Evolutionary conservation across 1,140 invertebrate genomes (phyloP).

Genomic region (Diachasma alloeum): DNA sequence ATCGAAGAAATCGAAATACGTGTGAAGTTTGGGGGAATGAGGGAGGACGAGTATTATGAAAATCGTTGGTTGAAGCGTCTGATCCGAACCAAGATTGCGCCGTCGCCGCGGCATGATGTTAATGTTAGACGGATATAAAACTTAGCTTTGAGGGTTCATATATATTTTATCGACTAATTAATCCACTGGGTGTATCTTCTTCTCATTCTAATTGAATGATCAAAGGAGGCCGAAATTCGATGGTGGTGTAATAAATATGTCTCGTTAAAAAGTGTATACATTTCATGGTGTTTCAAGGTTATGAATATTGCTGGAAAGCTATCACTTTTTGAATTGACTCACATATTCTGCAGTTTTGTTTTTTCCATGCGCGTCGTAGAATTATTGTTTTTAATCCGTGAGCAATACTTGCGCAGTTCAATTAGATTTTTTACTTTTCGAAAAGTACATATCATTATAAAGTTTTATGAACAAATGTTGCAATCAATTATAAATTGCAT

Average conservation of each 20-base stretch:
- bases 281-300: neutral
- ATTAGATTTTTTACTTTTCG: too few relatives aligned
- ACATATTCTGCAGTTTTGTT: neutral
- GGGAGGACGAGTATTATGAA: slow-evolving; percentile 10
- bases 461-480: too few relatives aligned
- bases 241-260: slow-evolving; percentile 31
- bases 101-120: neutral
- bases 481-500: too few relatives aligned
- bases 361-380: neutral
- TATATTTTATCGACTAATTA: slow-evolving; percentile 36
- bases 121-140: slow-evolving; percentile 18
- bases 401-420: too few relatives aligned
- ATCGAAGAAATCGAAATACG: slow-evolving; percentile 14
- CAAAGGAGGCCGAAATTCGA: slow-evolving; percentile 26
- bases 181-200: slow-evolving; percentile 18
- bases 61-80: slow-evolving; percentile 16
- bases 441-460: too few relatives aligned
- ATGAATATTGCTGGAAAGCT: neutral
- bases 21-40: neutral
- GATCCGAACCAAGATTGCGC: slow-evolving; percentile 6
- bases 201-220: slow-evolving; percentile 37
- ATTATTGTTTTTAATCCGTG: too few relatives aligned
- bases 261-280: slow-evolving; percentile 24
- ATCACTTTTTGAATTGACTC: neutral
- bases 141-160: slow-evolving; percentile 1